A percentile compares a stretch with the other conserved stretches of the same genome.
Conservation (phyloP, 2,113 vertebrate genomes). For the Microtus pennsylvanicus region DNA sequence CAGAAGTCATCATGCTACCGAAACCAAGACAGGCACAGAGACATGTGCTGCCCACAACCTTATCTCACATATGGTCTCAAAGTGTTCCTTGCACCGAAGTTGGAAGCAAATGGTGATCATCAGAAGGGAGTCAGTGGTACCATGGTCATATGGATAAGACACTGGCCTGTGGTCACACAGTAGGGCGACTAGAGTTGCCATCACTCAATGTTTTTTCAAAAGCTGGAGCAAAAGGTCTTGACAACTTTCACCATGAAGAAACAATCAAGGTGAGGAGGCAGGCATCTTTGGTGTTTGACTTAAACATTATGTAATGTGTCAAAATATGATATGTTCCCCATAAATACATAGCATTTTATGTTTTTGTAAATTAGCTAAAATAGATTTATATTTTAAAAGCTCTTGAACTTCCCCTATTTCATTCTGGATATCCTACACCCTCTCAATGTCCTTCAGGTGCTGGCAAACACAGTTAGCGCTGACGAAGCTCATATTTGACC, state of each 20-base stretch:
- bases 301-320: not conserved
- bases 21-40: not conserved
- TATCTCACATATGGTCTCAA: too few relatives aligned
- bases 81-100: too few relatives aligned
- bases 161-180: not conserved
- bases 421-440: accelerated
- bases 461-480: accelerated
- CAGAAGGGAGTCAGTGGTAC: not conserved
- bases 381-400: not conserved
- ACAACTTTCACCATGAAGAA: not conserved
- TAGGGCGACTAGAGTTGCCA: too few relatives aligned
- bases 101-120: not conserved
- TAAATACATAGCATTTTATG: not conserved
- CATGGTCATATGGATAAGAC: not conserved
- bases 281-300: not conserved
- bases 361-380: not conserved
- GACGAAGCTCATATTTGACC: accelerated
- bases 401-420: accelerated
- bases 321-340: not conserved
- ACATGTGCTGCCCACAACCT: not conserved
- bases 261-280: not conserved
- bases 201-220: not conserved
- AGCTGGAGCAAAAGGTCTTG: not conserved
- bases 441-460: not conserved
- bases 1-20: too few relatives aligned